Evolutionary conservation across 2,113 vertebrate species (phyloP).

Genomic region (Ovibos moschatus): DNA sequence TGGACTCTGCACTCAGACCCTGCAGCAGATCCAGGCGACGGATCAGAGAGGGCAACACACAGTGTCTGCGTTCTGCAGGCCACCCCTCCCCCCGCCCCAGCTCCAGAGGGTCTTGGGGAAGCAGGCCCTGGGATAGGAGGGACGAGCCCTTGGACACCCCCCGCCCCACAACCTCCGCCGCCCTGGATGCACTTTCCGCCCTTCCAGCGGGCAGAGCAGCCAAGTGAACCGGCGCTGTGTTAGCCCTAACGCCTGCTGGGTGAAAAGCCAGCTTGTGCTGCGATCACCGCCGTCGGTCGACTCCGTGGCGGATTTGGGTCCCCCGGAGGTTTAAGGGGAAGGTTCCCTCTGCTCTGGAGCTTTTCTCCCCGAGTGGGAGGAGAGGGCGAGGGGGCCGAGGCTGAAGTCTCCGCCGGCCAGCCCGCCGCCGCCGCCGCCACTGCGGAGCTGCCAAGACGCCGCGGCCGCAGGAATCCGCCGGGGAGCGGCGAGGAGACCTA

Average conservation of each 20-base stretch:
- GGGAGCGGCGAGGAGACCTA: neutral
- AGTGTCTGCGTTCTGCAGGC: neutral
- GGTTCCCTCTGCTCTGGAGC: neutral
- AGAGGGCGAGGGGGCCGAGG: conserved; percentile 31
- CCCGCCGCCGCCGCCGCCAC: conserved; percentile 13
- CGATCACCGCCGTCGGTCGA: conserved; percentile 19
- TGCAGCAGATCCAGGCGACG: neutral
- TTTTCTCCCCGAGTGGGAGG: neutral
- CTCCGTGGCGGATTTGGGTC: neutral
- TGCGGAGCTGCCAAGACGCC: conserved; percentile 44
- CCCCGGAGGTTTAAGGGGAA: neutral
- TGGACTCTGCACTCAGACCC: neutral
- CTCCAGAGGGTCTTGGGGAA: neutral
- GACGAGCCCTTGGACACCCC: neutral
- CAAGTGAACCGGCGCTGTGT: neutral
- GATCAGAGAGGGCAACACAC: neutral
- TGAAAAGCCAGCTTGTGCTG: neutral
- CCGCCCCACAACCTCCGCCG: fast-evolving
- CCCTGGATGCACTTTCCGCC: neutral
- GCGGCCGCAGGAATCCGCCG: conserved; percentile 72
- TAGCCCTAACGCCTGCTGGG: neutral
- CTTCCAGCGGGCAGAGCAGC: neutral
- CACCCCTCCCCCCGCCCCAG: neutral
- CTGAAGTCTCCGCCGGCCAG: neutral
- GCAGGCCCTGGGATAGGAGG: neutral